Evolutionary conservation across 2,113 vertebrate genomes (phyloP).

Genomic region (Spea bombifrons): DNA sequence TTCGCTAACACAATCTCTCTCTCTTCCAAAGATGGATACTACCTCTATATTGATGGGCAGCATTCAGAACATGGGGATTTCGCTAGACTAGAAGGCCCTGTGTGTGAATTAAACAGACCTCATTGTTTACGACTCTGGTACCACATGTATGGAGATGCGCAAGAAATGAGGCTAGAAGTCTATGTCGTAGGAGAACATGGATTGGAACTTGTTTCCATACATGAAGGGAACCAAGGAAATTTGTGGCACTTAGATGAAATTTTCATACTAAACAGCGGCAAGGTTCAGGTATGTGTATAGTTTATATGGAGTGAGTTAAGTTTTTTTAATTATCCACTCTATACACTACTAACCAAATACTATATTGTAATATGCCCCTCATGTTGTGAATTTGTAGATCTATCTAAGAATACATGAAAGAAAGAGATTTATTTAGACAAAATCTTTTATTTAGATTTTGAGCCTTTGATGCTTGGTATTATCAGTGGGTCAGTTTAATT

Average conservation of each 20-base stretch:
- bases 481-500: too few species aligned
- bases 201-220: constrained; percentile 52
- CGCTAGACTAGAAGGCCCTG: constrained; percentile 64
- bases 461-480: too few species aligned
- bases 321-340: too few species aligned
- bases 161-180: constrained; percentile 64
- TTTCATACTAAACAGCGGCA: constrained; percentile 52
- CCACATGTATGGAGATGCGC: constrained; percentile 71
- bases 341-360: too few species aligned
- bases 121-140: constrained; percentile 80
- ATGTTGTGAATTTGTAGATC: too few species aligned
- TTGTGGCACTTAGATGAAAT: constrained; percentile 58
- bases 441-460: too few species aligned
- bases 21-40: constrained; percentile 69
- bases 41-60: constrained; percentile 70
- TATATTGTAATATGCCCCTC: too few species aligned
- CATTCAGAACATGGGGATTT: constrained; percentile 54
- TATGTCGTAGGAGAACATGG: constrained; percentile 54
- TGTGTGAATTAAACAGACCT: constrained; percentile 57
- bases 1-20: neutral
- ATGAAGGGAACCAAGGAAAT: constrained; percentile 60
- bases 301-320: too few species aligned
- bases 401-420: too few species aligned
- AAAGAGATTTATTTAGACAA: too few species aligned
- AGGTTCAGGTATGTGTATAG: constrained; percentile 61